A percentile compares a stretch with the other conserved stretches of the same genome.
Conservation (phyloP, 2,797 vertebrate species). For the Gorsachius magnificus region DNA sequence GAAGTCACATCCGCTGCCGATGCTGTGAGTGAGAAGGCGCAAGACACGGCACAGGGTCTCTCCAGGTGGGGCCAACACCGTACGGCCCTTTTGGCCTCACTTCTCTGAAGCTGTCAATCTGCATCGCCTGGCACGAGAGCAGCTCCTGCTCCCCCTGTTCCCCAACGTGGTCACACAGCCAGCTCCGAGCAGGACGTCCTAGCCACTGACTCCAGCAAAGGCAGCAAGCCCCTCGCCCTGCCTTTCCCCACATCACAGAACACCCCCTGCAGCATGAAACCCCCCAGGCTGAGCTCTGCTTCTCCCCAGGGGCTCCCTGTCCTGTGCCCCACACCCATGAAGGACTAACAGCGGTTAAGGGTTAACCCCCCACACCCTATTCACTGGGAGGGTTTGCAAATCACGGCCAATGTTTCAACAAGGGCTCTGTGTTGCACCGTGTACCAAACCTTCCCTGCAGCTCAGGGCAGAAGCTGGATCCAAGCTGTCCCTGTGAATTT, state of each 20-base stretch:
- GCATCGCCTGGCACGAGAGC: fast-evolving
- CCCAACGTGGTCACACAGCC: fast-evolving
- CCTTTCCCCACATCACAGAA: neutral
- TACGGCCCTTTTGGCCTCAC: neutral
- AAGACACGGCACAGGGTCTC: fast-evolving
- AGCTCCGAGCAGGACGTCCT: fast-evolving
- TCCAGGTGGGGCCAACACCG: fast-evolving
- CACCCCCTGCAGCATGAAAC: neutral
- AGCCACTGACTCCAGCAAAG: neutral
- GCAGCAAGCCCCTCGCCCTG: fast-evolving
- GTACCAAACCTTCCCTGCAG: neutral
- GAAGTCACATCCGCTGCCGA: fast-evolving
- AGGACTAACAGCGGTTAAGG: fast-evolving
- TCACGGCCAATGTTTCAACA: fast-evolving
- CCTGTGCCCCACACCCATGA: neutral
- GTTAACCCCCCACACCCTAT: neutral
- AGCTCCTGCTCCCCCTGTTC: neutral
- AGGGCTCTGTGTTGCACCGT: fast-evolving
- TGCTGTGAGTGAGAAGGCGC: fast-evolving
- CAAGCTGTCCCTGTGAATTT: neutral
- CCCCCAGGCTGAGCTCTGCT: neutral
- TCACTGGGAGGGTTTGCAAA: neutral
- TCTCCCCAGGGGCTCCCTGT: neutral
- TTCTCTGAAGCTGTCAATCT: neutral
- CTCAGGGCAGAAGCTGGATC: neutral